These are phyloP conservation scores for Syrmaticus mikado DNA, from an alignment of 2,113 vertebrate genomes.

Conservation along the genomic window DNA sequence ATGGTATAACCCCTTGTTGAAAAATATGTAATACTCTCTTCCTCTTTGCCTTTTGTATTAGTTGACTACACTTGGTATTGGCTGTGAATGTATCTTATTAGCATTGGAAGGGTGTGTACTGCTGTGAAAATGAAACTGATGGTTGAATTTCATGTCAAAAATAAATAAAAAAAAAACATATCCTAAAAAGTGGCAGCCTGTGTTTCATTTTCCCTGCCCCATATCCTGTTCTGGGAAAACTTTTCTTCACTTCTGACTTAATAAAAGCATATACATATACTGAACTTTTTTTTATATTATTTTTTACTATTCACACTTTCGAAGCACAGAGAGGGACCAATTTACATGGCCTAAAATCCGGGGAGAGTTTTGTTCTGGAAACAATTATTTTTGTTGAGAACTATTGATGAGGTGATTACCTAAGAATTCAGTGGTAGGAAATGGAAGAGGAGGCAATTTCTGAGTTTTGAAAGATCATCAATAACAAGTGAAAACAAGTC, in stretches of 20 bases:
- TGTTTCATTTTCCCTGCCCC: slow-evolving; percentile 4
- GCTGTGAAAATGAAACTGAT: not conserved
- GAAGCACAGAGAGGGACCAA: not conserved
- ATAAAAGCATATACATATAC: not conserved
- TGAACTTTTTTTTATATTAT: not conserved
- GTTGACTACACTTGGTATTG: not conserved
- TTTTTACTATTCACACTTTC: slow-evolving; percentile 23
- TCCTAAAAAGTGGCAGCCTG: not conserved
- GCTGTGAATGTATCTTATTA: not conserved
- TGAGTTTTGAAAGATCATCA: slow-evolving; percentile 44
- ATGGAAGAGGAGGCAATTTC: not conserved
- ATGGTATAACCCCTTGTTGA: not conserved
- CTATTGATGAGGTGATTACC: slow-evolving; percentile 47
- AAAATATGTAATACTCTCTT: not conserved
- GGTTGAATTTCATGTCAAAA: not conserved
- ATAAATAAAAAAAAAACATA: not conserved
- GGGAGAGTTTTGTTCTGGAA: slow-evolving; percentile 1
- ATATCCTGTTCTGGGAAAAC: slow-evolving; percentile 26
- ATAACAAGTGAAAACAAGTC: slow-evolving; percentile 16
- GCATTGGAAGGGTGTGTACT: not conserved
- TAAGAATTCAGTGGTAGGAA: slow-evolving; percentile 19
- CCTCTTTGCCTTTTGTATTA: not conserved
- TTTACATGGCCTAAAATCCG: slow-evolving; percentile 1
- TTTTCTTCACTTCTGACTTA: not conserved
- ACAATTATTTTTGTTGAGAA: slow-evolving; percentile 8